Evolutionary conservation across 2,113 vertebrate genomes (phyloP), one percentile per base, ranked within the genome.

Genomic region (Xiphophorus maculatus): DNA sequence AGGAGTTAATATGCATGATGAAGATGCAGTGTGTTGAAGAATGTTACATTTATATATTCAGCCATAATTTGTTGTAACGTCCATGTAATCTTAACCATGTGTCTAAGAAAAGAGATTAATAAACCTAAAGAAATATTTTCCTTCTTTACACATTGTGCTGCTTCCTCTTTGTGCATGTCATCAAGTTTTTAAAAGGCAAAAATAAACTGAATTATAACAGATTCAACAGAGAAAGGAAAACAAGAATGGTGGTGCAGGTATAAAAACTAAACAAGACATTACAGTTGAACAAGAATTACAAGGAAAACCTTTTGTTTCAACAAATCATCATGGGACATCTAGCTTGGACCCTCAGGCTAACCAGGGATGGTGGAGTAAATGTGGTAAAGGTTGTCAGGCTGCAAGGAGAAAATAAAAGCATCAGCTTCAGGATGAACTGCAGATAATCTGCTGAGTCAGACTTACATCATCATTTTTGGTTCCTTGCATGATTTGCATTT

Each of bases 41-140:
- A 83, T 83, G 83, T 74, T 72, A 69, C 17, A 87, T 85, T 63
- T 44, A 83, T 84, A 69, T 81, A 82, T 80, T 44, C 64, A 76
- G 68, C 48, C 86, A 87, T 76, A 42, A 63, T 76, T 84, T 90
- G 62, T 87, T 76, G 77, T 80, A 30, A 60, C 73, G 77, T 62
- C 63, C 51, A 62, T 65, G 68, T 71, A 68, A 32, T 77, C 37
- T 71, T 15, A 67, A 74, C 62, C 71, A 82, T 80, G 72, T 79
- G 81, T 90, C 84, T 85, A 71, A 88, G 70, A 87, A 91, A 82
- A 85, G 78, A 82, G 90, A 86, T 81, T 64, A 81, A 90, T 88
- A 90, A 91, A 89, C 69, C 84, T 72, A 91, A 88, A 93, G 73
- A 75, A 84, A 86, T 90, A 93, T 92, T 93, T 93, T 92, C 79